These are phyloP conservation scores for Channa striata DNA, from an alignment of 2,797 vertebrate species.

Conservation along the genomic window DNA sequence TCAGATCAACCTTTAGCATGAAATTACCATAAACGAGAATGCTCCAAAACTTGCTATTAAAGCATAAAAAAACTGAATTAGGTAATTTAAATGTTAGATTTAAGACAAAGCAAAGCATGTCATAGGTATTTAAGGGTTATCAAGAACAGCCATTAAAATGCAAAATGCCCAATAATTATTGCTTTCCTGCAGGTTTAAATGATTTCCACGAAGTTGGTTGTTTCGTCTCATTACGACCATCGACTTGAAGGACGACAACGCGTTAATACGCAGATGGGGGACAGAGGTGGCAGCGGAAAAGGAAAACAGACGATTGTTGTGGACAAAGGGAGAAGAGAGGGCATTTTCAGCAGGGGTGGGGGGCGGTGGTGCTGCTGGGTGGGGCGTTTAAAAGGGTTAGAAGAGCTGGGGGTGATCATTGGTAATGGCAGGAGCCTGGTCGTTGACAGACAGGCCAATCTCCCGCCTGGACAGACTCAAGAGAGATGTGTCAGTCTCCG, in stretches of 20 bases:
- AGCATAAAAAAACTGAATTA: too few species aligned
- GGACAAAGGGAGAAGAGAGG: constrained; percentile 40
- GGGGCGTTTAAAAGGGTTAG: constrained; percentile 66
- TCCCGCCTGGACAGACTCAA: constrained; percentile 74
- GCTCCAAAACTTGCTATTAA: too few species aligned
- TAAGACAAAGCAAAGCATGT: constrained; percentile 1
- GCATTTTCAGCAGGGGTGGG: constrained; percentile 34
- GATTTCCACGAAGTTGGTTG: constrained; percentile 38
- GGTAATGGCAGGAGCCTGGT: constrained; percentile 74
- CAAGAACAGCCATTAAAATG: not conserved
- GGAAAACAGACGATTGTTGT: constrained; percentile 32
- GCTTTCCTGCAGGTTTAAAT: constrained; percentile 38
- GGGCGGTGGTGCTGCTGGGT: too few species aligned
- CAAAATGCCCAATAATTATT: constrained; percentile 31
- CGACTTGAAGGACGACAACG: constrained; percentile 26
- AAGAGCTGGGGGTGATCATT: constrained; percentile 76
- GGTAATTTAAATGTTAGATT: not conserved
- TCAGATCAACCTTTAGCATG: too few species aligned
- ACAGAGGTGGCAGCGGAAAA: constrained; percentile 28
- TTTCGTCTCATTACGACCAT: constrained; percentile 54
- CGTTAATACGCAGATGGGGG: constrained; percentile 32
- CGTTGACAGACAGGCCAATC: constrained; percentile 84
- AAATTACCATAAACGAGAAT: too few species aligned
- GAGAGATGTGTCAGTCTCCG: constrained; percentile 79
- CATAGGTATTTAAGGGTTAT: constrained; percentile 19